Evolutionary conservation across 2,113 vertebrate species (phyloP), one percentile per base, ranked within the genome.

Genomic region (Pica pica): DNA sequence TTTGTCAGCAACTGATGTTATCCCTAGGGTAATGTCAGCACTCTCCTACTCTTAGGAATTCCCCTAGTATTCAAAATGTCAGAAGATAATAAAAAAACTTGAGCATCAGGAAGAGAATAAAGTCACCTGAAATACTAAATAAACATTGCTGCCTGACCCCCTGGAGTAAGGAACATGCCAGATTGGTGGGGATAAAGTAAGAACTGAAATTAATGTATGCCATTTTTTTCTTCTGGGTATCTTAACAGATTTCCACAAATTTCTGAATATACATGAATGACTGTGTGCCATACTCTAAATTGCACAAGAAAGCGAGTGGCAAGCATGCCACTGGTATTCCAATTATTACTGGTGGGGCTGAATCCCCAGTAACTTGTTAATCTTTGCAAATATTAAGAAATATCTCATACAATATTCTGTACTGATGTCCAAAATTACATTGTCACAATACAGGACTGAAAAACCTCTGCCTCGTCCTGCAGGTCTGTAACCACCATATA

Each of bases 1-100:
- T 95, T 88, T 94, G 86, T 74, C 55, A 83, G 79, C 39, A 90
- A 89, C 59, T 74, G 79, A 76, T 80, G 50, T 55, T 90, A 93
- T 80, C 73, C 56, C 71, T 47, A 41, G 60, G 49, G 55, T 70
- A 90, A 77, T 39, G 63, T 70, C 76, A 94, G 73, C 59, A 74
- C 17, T 83, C 23, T 70, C 39, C n/a, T 70, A 67, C 33, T 63
- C 79, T 46, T 13, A 60, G 60, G 46, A 94, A 88, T 85, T 94
- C 63, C 70, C 55, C 57, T 33, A 57, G 37, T 50, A 60, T 52
- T 89, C 50, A 65, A 50, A 70, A 81, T 78, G 53, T 60, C 73
- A 90, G 47, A 83, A 87, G 94, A 90, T 10, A 80, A 83, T 76
- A 7, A 65, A 90, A 81, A 61, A 77, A 22, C 21, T 27, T 67